These are phyloP conservation scores for Cotesia vestalis DNA, from an alignment of 1,140 invertebrate genomes.

Conservation along the genomic window DNA sequence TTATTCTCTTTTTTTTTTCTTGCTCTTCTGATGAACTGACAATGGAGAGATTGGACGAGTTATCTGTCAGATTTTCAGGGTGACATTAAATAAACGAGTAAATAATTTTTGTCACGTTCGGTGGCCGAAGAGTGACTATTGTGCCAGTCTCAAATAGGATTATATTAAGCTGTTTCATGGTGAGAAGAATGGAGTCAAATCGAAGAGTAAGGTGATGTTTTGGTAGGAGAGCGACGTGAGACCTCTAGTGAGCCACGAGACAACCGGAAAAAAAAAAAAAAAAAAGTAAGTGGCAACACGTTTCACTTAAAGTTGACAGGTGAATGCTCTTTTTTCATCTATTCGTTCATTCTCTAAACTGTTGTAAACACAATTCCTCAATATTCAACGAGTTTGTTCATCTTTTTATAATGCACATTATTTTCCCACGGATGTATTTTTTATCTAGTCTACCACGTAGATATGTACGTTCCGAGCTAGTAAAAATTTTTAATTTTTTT, in stretches of 20 bases:
- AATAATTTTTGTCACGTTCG: conserved; percentile 66
- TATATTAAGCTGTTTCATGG: conserved; percentile 66
- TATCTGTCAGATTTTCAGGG: conserved; percentile 30
- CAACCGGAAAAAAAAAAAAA: conserved; percentile 32
- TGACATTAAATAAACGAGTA: conserved; percentile 63
- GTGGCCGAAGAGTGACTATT: conserved; percentile 31
- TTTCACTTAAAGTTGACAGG: conserved; percentile 55
- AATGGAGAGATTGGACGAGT: conserved; percentile 26
- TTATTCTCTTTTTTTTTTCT: neutral
- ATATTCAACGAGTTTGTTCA: conserved; percentile 27
- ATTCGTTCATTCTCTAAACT: conserved; percentile 10
- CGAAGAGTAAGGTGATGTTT: conserved; percentile 62
- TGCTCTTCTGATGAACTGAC: conserved; percentile 12
- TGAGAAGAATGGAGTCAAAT: conserved; percentile 63
- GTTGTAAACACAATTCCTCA: conserved; percentile 2
- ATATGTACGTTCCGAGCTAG: too few relatives aligned
- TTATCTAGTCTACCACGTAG: neutral
- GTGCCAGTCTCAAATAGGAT: conserved; percentile 60
- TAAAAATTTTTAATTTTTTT: neutral
- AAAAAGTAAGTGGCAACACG: conserved; percentile 17
- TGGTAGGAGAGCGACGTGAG: conserved; percentile 60
- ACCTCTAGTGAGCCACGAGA: conserved; percentile 41
- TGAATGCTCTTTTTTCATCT: conserved; percentile 54
- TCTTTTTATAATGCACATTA: neutral
- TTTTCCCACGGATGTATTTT: conserved; percentile 9